phyloP scores from a whole-genome alignment of 2,113 vertebrate species.

The Chaetops frenatus region DNA sequence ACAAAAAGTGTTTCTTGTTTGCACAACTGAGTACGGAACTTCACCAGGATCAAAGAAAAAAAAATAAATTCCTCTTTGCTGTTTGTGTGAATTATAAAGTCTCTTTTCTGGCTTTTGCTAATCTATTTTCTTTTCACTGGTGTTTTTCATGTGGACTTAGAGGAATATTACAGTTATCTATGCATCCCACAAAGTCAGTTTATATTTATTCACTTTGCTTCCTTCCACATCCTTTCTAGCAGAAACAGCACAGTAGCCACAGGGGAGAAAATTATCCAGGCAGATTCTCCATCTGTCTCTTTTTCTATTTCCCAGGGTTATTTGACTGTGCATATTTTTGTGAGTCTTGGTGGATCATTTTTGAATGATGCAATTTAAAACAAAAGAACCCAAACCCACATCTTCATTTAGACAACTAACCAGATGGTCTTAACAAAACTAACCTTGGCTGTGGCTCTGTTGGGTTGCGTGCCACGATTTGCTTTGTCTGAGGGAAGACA shows the following conservation, averaged over 20 bases:
- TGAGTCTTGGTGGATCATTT: not conserved
- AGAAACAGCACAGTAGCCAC: constrained; percentile 38
- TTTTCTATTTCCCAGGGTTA: not conserved
- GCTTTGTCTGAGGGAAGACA: not conserved
- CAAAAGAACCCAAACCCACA: not conserved
- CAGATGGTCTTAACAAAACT: not conserved
- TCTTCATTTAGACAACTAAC: not conserved
- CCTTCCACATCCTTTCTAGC: constrained; percentile 9
- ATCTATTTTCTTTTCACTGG: not conserved
- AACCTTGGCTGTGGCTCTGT: not conserved
- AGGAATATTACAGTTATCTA: not conserved
- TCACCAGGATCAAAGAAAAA: not conserved
- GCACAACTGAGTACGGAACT: not conserved
- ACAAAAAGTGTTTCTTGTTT: not conserved
- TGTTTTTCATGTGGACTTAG: not conserved
- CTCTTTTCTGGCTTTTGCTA: not conserved
- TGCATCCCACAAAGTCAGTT: constrained; percentile 5
- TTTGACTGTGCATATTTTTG: constrained; percentile 13
- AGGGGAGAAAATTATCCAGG: constrained; percentile 47
- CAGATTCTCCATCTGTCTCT: constrained; percentile 45
- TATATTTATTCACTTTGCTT: constrained; percentile 12
- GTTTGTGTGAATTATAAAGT: not conserved
- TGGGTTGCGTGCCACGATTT: accelerated
- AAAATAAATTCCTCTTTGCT: not conserved
- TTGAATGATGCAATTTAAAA: not conserved